Conservation (phyloP, 2,113 vertebrate genomes). For the Promerops cafer region DNA sequence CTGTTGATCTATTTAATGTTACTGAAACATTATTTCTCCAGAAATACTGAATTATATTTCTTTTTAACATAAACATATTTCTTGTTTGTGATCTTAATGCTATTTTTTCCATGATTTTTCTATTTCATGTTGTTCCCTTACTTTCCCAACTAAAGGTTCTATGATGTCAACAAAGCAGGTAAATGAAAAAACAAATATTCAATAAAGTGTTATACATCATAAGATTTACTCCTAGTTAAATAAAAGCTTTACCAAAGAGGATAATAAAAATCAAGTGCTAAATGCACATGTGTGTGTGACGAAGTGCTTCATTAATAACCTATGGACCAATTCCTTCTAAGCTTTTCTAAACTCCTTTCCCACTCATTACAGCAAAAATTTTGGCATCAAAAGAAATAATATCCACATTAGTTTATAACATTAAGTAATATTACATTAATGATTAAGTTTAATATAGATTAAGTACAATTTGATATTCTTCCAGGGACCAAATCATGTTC, state of each 20-base stretch:
- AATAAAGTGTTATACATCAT: background rate
- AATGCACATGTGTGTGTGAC: fast-evolving
- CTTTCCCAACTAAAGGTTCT: background rate
- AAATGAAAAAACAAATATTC: background rate
- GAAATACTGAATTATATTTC: background rate
- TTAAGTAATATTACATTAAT: background rate
- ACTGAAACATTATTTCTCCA: background rate
- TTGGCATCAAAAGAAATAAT: background rate
- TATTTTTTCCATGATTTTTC: background rate
- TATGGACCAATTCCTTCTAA: background rate
- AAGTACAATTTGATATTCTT: background rate
- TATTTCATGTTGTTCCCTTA: background rate
- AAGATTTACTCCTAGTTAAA: background rate
- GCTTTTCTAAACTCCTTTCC: background rate
- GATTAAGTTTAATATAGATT: background rate
- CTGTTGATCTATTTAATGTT: background rate
- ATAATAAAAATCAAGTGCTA: background rate
- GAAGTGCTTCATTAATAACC: background rate
- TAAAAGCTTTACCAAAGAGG: background rate
- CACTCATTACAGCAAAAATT: background rate
- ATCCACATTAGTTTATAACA: background rate
- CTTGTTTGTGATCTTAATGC: background rate
- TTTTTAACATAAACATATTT: background rate
- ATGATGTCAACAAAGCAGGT: background rate
- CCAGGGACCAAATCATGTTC: background rate